A percentile compares a stretch with the other conserved stretches of the same genome.
These are phyloP conservation scores for Synergus laeviventris DNA, from an alignment of 2,888 invertebrate species.

Conservation along the genomic window DNA sequence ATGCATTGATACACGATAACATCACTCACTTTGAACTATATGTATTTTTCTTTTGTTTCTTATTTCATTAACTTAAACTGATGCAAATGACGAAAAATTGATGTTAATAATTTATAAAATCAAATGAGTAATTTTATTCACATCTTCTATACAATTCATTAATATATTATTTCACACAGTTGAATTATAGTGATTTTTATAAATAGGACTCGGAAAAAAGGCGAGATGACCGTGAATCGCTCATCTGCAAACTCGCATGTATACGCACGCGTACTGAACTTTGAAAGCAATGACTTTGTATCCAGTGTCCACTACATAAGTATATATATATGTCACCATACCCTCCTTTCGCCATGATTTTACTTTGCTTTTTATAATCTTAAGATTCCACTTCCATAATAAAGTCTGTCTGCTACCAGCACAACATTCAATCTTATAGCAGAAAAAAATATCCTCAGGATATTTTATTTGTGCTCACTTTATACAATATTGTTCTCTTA, in stretches of 20 bases:
- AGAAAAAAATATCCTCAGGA: no score
- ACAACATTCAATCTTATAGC: no score
- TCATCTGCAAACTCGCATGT: slow-evolving; percentile 12
- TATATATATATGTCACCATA: neutral
- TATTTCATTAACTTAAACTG: neutral
- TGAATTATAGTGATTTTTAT: neutral
- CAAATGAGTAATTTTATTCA: neutral
- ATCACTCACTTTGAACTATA: neutral
- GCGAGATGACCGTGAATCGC: slow-evolving; percentile 3
- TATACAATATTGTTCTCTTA: no score
- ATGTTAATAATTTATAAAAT: neutral
- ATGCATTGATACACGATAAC: neutral
- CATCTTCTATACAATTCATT: no score
- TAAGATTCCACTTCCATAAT: neutral
- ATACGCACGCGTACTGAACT: slow-evolving; percentile 10
- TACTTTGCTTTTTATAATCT: neutral
- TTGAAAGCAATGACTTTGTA: neutral
- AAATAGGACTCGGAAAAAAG: neutral
- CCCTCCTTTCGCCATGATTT: neutral
- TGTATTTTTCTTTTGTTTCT: neutral
- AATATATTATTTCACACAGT: neutral
- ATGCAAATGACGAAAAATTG: no score
- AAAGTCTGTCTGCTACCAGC: neutral
- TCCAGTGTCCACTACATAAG: neutral
- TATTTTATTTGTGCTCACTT: no score